These are phyloP conservation scores for Mesembrinibis cayennensis DNA, from an alignment of 2,113 vertebrate genomes.

Conservation along the genomic window DNA sequence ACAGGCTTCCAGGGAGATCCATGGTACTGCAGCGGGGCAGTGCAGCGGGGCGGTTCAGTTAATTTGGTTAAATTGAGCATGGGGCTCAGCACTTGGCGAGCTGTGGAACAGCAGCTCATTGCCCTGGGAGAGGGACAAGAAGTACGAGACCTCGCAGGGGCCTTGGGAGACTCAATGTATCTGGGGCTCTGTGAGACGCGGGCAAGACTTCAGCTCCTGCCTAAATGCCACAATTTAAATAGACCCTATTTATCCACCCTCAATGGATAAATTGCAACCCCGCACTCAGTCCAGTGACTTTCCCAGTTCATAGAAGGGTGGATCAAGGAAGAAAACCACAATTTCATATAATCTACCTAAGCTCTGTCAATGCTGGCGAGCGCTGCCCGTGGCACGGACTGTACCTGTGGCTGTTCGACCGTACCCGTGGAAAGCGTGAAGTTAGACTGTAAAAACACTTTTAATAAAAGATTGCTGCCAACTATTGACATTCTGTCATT, in stretches of 20 bases:
- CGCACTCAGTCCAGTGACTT: background rate
- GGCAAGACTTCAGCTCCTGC: background rate
- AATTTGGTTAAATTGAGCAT: background rate
- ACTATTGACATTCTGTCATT: background rate
- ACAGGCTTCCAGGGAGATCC: background rate
- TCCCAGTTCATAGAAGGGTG: background rate
- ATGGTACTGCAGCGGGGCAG: accelerated
- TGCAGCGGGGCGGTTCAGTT: accelerated
- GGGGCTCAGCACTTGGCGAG: accelerated
- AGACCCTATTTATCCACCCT: background rate
- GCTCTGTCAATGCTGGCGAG: background rate
- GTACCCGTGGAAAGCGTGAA: background rate
- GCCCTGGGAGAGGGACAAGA: background rate
- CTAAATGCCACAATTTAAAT: background rate
- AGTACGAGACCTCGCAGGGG: accelerated
- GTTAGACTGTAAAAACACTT: background rate
- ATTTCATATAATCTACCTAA: background rate
- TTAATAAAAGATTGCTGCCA: background rate
- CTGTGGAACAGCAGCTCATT: background rate
- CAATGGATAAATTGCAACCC: background rate
- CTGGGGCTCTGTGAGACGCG: background rate
- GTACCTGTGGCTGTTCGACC: background rate
- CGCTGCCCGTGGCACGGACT: background rate
- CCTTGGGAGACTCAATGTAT: accelerated
- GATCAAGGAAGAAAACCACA: background rate